phyloP scores from a whole-genome alignment of 2,113 vertebrate species.

The Neopipo cinnamomea region DNA sequence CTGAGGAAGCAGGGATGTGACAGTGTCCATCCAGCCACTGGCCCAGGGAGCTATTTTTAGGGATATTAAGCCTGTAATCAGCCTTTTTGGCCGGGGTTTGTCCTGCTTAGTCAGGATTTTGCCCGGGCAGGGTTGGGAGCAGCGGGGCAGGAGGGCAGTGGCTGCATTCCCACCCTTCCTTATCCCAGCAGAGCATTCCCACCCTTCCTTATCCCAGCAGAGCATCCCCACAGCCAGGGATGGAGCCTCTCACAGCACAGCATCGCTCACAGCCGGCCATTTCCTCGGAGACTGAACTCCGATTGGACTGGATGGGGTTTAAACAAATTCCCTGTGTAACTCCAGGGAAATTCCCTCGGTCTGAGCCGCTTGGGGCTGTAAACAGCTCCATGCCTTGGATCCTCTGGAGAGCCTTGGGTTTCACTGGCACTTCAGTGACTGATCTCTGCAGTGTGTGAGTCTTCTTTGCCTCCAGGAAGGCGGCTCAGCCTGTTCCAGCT shows the following conservation, averaged over 20 bases:
- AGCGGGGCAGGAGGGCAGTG: background rate
- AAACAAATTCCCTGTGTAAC: background rate
- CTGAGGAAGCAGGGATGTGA: rapidly evolving
- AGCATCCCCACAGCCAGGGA: background rate
- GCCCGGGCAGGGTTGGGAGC: background rate
- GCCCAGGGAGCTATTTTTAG: background rate
- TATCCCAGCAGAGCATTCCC: background rate
- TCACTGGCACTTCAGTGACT: background rate
- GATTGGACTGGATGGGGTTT: background rate
- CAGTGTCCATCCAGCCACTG: background rate
- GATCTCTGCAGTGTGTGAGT: background rate
- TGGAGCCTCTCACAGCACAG: background rate
- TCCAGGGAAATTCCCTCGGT: background rate
- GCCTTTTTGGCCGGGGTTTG: background rate
- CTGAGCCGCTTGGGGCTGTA: background rate
- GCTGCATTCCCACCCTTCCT: background rate
- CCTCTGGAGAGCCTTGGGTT: background rate
- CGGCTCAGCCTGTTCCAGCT: background rate
- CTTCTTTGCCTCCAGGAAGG: background rate
- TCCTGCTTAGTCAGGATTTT: background rate
- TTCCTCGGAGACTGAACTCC: background rate
- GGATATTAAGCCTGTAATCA: background rate
- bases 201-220: background rate
- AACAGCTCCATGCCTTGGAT: background rate
- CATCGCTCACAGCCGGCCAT: background rate